These are phyloP conservation scores for Drosophila equinoxialis DNA, from an alignment of 1,140 invertebrate species.

Conservation along the genomic window DNA sequence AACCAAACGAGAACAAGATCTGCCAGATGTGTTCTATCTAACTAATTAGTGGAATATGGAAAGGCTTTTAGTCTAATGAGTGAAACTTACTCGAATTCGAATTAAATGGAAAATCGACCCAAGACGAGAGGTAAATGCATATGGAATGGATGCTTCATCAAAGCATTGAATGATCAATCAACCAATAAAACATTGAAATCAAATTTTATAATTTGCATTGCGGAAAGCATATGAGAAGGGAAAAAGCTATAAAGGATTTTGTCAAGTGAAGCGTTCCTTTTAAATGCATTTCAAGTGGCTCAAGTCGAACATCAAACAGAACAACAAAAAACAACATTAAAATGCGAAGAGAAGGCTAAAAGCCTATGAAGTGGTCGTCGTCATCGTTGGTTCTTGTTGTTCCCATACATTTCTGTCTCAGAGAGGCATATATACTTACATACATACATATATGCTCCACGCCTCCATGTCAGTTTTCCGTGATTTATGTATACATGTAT, in stretches of 20 bases:
- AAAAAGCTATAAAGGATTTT: conserved; percentile 7
- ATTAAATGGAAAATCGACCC: not conserved
- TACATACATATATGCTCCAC: not conserved
- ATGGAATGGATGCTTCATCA: too few species aligned
- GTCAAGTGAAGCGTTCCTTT: conserved; percentile 41
- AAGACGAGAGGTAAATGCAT: not conserved
- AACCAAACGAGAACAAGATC: conserved; percentile 23
- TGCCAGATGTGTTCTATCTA: conserved; percentile 54
- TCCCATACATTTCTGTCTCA: too few species aligned
- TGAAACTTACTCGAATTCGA: not conserved
- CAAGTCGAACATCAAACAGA: conserved; percentile 70
- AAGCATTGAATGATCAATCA: conserved; percentile 61
- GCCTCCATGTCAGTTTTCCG: conserved; percentile 39
- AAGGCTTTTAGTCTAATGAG: conserved; percentile 72
- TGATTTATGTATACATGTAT: conserved; percentile 60
- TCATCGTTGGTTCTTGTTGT: not conserved
- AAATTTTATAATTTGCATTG: conserved; percentile 41
- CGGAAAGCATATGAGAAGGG: conserved; percentile 6
- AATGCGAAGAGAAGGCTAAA: conserved; percentile 59
- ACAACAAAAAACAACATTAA: conserved; percentile 32
- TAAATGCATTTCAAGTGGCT: conserved; percentile 75
- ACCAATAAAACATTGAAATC: conserved; percentile 38
- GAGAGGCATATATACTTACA: not conserved
- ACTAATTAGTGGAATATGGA: conserved; percentile 6
- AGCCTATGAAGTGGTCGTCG: conserved; percentile 60